Evolutionary conservation across 2,888 invertebrate genomes (phyloP).

Genomic region (Synanthedon formicaeformis): DNA sequence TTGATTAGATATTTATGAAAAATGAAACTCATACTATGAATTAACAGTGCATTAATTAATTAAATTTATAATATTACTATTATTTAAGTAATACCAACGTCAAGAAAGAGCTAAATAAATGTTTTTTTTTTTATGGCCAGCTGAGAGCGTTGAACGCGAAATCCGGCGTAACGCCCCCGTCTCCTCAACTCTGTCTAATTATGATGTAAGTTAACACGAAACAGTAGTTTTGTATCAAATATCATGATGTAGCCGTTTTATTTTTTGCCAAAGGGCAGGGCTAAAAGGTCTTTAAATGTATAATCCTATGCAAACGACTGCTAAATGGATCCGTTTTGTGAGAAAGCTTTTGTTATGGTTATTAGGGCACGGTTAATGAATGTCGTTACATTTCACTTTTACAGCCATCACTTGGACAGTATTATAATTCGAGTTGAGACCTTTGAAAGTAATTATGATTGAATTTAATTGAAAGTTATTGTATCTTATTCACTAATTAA

Average conservation of each 20-base stretch:
- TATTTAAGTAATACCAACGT: no score
- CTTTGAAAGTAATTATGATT: no score
- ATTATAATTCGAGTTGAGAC: background rate
- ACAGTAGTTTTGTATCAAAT: constrained; percentile 33
- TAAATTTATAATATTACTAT: no score
- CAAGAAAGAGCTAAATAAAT: no score
- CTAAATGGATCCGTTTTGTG: constrained; percentile 15
- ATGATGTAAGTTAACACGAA: constrained; percentile 42
- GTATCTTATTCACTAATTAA: no score
- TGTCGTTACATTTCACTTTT: constrained; percentile 2
- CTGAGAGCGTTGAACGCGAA: no score
- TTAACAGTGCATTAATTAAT: no score
- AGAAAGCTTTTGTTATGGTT: constrained; percentile 16
- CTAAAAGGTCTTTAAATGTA: constrained; percentile 20
- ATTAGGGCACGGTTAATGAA: constrained; percentile 14
- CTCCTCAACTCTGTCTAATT: constrained; percentile 26
- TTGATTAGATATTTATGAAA: no score
- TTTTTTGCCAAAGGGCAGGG: constrained; percentile 32
- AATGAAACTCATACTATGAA: no score
- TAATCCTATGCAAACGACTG: constrained; percentile 19
- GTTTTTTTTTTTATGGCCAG: no score
- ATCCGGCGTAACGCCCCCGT: background rate
- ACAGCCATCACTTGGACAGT: background rate
- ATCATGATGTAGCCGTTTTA: constrained; percentile 18
- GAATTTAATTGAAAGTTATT: no score